A percentile compares a stretch with the other conserved stretches of the same genome.
These are phyloP conservation scores for Bhutanitis thaidina DNA, from an alignment of 2,888 invertebrate genomes.

Conservation along the genomic window DNA sequence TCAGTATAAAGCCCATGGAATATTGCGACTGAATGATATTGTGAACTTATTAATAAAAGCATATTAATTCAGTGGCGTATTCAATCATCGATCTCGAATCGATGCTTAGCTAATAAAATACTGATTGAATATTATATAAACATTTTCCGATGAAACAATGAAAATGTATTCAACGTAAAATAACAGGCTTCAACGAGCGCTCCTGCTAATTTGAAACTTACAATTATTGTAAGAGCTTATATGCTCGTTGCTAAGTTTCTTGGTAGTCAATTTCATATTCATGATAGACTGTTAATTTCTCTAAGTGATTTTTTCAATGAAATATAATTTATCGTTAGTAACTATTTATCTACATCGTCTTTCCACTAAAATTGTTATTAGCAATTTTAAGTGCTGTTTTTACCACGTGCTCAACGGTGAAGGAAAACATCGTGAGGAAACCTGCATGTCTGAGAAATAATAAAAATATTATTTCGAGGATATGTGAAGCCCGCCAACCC, in stretches of 20 bases:
- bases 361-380: too few species aligned
- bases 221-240: not conserved
- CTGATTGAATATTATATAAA: conserved; percentile 20
- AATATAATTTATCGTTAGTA: too few species aligned
- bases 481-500: too few species aligned
- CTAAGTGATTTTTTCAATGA: too few species aligned
- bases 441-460: too few species aligned
- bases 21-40: not conserved
- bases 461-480: too few species aligned
- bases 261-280: too few species aligned
- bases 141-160: conserved; percentile 8
- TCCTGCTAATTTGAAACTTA: not conserved
- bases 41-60: not conserved
- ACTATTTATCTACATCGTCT: too few species aligned
- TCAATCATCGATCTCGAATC: conserved; percentile 9
- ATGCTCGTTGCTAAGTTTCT: not conserved
- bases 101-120: conserved; percentile 20
- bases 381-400: too few species aligned
- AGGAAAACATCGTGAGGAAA: too few species aligned
- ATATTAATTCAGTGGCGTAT: conserved; percentile 4
- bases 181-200: not conserved
- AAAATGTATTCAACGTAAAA: conserved; percentile 4
- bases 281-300: too few species aligned
- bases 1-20: not conserved
- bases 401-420: too few species aligned